A percentile compares a stretch with the other conserved stretches of the same genome.
phyloP scores from a whole-genome alignment of 2,797 vertebrate species.

The Tragelaphus oryx region DNA sequence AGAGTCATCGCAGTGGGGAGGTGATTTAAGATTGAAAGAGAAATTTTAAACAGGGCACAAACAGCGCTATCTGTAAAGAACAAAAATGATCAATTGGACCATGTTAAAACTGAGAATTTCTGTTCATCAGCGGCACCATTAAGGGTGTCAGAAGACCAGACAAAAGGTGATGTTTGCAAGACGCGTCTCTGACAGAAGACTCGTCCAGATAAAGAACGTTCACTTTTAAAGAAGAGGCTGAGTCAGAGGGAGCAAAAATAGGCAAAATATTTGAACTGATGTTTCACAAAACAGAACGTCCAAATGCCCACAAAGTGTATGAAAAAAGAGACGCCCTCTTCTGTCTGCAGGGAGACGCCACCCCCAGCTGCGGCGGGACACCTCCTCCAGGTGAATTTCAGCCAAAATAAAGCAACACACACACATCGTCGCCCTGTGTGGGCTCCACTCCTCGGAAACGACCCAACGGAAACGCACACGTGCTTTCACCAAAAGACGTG shows the following conservation, averaged over 20 bases:
- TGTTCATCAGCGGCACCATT: fast-evolving
- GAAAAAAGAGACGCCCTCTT: fast-evolving
- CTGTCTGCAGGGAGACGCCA: fast-evolving
- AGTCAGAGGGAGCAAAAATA: background rate
- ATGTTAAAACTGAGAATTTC: background rate
- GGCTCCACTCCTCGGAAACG: background rate
- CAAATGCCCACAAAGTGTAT: fast-evolving
- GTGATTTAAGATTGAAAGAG: background rate
- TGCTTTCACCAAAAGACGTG: background rate
- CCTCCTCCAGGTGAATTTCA: fast-evolving
- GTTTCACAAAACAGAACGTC: fast-evolving
- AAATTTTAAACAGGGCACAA: too few species aligned
- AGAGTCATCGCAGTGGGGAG: fast-evolving
- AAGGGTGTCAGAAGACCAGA: background rate
- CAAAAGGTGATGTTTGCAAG: fast-evolving
- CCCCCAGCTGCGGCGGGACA: fast-evolving
- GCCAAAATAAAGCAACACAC: too few species aligned
- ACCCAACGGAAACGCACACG: fast-evolving
- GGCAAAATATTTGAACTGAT: too few species aligned
- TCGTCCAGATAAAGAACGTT: fast-evolving
- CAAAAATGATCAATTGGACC: fast-evolving
- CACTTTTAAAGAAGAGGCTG: background rate
- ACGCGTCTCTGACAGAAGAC: fast-evolving
- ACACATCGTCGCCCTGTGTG: fast-evolving
- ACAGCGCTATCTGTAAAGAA: fast-evolving